These are phyloP conservation scores for Catharus fuscescens DNA, from an alignment of 2,113 vertebrate genomes.

Conservation along the genomic window DNA sequence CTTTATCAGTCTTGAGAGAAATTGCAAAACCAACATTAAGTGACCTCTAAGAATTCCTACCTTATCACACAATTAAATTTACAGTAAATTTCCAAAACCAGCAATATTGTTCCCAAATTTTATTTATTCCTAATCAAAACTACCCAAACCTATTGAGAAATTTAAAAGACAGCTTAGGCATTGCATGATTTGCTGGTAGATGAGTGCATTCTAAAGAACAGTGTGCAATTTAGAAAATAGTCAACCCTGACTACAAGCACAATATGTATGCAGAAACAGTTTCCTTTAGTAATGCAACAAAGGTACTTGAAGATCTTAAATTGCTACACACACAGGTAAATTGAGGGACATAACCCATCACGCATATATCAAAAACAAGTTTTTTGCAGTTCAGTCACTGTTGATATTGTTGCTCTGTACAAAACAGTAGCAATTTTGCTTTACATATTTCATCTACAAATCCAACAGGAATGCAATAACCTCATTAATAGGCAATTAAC, in stretches of 20 bases:
- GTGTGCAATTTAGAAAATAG: neutral
- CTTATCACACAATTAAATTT: neutral
- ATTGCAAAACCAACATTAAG: neutral
- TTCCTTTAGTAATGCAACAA: neutral
- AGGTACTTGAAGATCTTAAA: neutral
- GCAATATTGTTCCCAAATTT: neutral
- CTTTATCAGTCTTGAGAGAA: neutral
- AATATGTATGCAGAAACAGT: neutral
- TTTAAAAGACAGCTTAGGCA: neutral
- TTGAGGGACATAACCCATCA: neutral
- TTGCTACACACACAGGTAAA: neutral
- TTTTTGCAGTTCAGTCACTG: neutral
- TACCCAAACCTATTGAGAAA: neutral
- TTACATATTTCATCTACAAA: neutral
- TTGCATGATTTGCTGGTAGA: neutral
- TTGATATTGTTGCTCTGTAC: neutral
- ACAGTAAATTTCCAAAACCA: neutral
- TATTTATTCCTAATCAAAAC: neutral
- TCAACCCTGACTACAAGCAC: neutral
- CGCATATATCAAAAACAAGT: neutral
- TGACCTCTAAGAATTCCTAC: neutral
- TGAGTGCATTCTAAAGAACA: neutral
- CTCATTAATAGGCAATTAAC: neutral
- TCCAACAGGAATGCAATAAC: neutral
- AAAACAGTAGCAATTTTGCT: neutral